A percentile compares a stretch with the other conserved stretches of the same genome.
phyloP scores from a whole-genome alignment of 2,113 vertebrate genomes.

The Anoplopoma fimbria region DNA sequence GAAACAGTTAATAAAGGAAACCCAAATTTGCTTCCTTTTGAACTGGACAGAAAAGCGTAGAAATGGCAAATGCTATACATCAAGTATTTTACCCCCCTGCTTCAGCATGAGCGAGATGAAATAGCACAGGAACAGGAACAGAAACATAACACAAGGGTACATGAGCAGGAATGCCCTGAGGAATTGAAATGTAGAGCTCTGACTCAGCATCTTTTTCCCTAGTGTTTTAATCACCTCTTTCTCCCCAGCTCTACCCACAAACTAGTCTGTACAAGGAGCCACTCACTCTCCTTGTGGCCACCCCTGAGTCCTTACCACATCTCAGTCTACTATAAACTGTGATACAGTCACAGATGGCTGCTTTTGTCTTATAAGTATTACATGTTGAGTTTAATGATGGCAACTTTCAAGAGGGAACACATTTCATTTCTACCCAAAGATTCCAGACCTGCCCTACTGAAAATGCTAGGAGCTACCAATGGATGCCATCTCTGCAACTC shows the following conservation, averaged over 20 bases:
- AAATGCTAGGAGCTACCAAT: neutral
- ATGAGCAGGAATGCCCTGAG: constrained; percentile 2
- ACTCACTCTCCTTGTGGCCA: constrained; percentile 3
- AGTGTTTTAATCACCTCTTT: constrained; percentile 1
- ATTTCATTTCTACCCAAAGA: neutral
- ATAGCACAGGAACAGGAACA: neutral
- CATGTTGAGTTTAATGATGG: neutral
- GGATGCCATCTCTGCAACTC: neutral
- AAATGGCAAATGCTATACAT: neutral
- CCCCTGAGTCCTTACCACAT: neutral
- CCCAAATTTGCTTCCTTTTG: neutral
- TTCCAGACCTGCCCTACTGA: neutral
- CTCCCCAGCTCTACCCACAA: neutral
- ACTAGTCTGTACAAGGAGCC: neutral
- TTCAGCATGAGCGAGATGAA: neutral
- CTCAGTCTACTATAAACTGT: neutral
- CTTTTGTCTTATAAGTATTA: neutral
- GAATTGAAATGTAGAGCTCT: constrained; percentile 10
- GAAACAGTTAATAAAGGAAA: neutral
- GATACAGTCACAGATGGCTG: neutral
- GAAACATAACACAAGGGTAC: constrained; percentile 11
- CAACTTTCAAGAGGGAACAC: neutral
- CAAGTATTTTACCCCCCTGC: neutral
- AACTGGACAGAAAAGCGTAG: neutral
- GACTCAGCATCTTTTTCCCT: constrained; percentile 33